phyloP scores from a whole-genome alignment of 2,888 invertebrate genomes.

The Macrophya annulata region DNA sequence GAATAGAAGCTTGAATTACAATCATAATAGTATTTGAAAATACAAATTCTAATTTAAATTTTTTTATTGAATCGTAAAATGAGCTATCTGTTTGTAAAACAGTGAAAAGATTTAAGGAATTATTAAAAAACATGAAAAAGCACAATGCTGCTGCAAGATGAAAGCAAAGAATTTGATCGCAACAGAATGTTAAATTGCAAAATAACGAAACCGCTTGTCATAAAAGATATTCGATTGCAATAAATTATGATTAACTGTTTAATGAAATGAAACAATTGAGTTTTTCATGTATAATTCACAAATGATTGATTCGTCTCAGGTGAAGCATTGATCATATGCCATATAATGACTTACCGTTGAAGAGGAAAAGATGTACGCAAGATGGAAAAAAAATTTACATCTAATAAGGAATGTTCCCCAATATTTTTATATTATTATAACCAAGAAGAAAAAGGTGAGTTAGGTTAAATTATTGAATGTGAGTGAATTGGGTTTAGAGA shows the following conservation, averaged over 20 bases:
- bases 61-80: not conserved
- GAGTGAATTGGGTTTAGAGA: constrained; percentile 49
- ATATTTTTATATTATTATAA: constrained; percentile 20
- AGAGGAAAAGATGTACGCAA: constrained; percentile 14
- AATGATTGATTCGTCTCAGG: constrained; percentile 26
- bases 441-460: not conserved
- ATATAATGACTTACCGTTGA: constrained; percentile 39
- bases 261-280: not conserved
- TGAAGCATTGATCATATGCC: not conserved
- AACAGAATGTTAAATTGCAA: constrained; percentile 5
- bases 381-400: constrained; percentile 19
- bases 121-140: constrained; percentile 6
- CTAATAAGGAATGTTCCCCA: constrained; percentile 17
- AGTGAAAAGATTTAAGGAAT: not conserved
- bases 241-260: not conserved
- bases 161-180: constrained; percentile 20
- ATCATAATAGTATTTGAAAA: not conserved
- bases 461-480: constrained; percentile 3
- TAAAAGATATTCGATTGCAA: not conserved
- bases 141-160: not conserved
- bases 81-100: not conserved
- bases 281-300: constrained; percentile 30
- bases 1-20: not conserved
- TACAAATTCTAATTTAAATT: not conserved
- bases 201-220: constrained; percentile 18